Evolutionary conservation across 2,113 vertebrate species (phyloP).

Genomic region (Canis aureus): DNA sequence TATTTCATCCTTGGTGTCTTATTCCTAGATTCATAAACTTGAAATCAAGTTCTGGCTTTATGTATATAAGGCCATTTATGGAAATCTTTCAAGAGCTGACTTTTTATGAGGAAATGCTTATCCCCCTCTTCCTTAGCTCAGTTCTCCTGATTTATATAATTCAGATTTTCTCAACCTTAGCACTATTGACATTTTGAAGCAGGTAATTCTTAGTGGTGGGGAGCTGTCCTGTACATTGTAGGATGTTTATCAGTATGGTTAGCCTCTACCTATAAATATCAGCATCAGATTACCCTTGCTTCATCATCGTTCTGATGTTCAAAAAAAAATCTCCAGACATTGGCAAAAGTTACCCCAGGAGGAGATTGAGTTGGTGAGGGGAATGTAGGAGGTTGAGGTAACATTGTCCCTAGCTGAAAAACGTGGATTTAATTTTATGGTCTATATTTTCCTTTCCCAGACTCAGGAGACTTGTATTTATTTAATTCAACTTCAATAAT

Average conservation of each 20-base stretch:
- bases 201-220: background rate
- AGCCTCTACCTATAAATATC: background rate
- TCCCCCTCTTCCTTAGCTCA: background rate
- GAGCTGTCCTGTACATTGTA: background rate
- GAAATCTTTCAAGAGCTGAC: background rate
- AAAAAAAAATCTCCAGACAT: background rate
- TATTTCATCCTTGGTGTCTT: background rate
- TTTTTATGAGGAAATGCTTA: background rate
- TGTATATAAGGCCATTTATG: background rate
- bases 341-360: background rate
- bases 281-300: background rate
- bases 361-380: background rate
- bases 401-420: background rate
- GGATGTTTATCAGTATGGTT: background rate
- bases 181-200: background rate
- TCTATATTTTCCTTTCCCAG: background rate
- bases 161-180: background rate
- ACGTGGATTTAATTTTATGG: background rate
- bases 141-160: background rate
- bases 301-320: background rate
- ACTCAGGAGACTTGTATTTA: background rate
- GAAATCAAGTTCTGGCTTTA: background rate
- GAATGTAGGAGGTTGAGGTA: background rate
- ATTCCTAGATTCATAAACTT: background rate
- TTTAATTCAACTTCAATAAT: conserved; percentile 30